Evolutionary conservation across 64 coral and sea anemone genomes (phyloP), one percentile per base, ranked within the genome.

Genomic region (Trachythela sp.): DNA sequence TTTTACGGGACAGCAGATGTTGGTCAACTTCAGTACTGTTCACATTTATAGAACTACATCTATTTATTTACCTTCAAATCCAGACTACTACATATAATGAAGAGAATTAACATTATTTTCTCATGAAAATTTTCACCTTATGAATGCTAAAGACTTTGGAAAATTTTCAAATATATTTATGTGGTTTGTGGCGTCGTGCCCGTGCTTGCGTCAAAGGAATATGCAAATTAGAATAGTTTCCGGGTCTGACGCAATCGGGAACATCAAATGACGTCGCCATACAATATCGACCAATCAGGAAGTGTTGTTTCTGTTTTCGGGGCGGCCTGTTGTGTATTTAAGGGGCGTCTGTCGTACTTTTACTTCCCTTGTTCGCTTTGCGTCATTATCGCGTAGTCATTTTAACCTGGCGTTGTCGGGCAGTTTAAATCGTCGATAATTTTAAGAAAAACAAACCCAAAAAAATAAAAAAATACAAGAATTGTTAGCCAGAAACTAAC

Each of bases 301-400:
- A 35, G 75, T 8, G 20, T 35, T 39, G 30, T 80, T 36, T 30
- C 9, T 80, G 14, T 37, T 29, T 80, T 35, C 75, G 75, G 75
- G 75, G 75, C 20, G 75, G 75, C 33, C 75, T 80, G 10, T 13
- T 5, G 33, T 39, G 34, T 80, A 80, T 35, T n/a, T 80, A 29
- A 37, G 30, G 75, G 75, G 75, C 33, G 75, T 1, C 8, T 18
- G 35, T 37, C 15, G 9, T 9, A 14, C 9, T 13, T 36, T 80
- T 14, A 80, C 75, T 35, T 80, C 75, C 37, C 75, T 80, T 80
- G 75, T 80, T 80, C 75, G 8, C 75, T 80, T 35, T 80, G 13
- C 75, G 75, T 29, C 75, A 80, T 80, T 80, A 80, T 64, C 75
- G 30, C 75, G 75, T 80, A 80, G 75, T 80, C 75, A 80, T 2